Base-by-base conservation (phyloP, 2,888 invertebrate genomes). In the Drosophila greeni region DNA sequence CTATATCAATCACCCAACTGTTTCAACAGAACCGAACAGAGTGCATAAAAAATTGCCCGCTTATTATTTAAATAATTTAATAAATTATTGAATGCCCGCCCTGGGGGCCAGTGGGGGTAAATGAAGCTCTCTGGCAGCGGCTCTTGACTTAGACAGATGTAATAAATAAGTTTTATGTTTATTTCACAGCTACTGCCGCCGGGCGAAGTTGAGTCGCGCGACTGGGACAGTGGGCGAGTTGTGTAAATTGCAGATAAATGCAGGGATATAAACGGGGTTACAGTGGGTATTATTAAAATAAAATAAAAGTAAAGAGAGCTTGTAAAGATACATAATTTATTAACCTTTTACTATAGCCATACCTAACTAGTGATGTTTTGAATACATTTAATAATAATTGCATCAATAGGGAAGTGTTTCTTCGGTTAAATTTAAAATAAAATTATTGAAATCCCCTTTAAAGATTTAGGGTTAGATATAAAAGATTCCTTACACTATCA, bases 51-150 rank as follows among this genome's bases (percentile, higher is more conserved):
- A 64, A 53, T 45, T 61, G 62, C 43, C 56, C 59, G 60, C 66
- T 60, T 81, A 71, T 77, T 78, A 70, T 73, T 81, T 74, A 74
- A 70, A 83, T 74, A 49, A 81, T 83, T 79, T 79, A 67, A 67
- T 68, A 81, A 79, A 79, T 84, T 83, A 71, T 67, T 62, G 61
- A 77, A 77, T 43, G 34, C 20, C 26, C 51, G 61, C 53, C 67
- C 56, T 14, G 39, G 33, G 43, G 67, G 26, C 34, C 45, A 29
- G 18, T 2, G 14, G 29, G 31, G 31, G 12, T 47, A 26, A 66
- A 56, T 66, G 48, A 52, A 58, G 45, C 45, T 20, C 20, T 36
- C 31, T 29, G 39, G 42, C 42, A 24, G 14, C 18, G 14, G 40
- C 39, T 36, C 40, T 58, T 24, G 49, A 58, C 61, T 36, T 40